Evolutionary conservation across 1,140 invertebrate species (phyloP).

Genomic region (Aphelenchoides besseyi): DNA sequence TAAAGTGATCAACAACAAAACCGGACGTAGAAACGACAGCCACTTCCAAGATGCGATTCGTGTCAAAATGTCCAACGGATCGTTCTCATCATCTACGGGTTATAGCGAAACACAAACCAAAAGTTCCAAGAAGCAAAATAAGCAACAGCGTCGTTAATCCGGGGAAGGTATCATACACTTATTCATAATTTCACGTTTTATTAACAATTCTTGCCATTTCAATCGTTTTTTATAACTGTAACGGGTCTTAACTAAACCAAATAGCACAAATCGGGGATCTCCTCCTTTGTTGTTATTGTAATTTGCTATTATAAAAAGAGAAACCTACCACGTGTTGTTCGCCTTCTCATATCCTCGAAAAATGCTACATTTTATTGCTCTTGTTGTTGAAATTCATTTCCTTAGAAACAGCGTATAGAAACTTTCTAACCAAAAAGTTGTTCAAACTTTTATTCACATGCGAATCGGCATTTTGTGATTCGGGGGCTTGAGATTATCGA

Average conservation of each 20-base stretch:
- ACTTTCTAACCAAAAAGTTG: neutral
- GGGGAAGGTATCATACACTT: too few species aligned
- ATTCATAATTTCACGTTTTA: too few species aligned
- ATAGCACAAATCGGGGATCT: constrained; percentile 14
- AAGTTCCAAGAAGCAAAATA: too few species aligned
- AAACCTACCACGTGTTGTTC: too few species aligned
- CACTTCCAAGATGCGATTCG: neutral
- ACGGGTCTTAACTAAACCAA: neutral
- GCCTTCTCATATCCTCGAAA: too few species aligned
- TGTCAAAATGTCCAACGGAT: neutral
- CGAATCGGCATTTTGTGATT: neutral
- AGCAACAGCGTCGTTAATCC: too few species aligned
- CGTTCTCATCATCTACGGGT: too few species aligned
- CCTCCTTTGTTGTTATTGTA: constrained; percentile 12
- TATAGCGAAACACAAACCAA: too few species aligned
- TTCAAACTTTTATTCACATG: neutral
- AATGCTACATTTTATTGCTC: too few species aligned
- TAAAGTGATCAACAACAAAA: neutral
- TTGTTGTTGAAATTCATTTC: too few species aligned
- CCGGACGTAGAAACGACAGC: neutral
- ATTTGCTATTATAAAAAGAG: neutral
- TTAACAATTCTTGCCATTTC: too few species aligned
- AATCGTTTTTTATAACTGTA: constrained; percentile 5
- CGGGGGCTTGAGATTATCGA: neutral
- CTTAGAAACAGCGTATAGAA: too few species aligned